A percentile compares a stretch with the other conserved stretches of the same genome.
phyloP scores from a whole-genome alignment of 2,888 invertebrate species.

The Drosophila siamana region DNA sequence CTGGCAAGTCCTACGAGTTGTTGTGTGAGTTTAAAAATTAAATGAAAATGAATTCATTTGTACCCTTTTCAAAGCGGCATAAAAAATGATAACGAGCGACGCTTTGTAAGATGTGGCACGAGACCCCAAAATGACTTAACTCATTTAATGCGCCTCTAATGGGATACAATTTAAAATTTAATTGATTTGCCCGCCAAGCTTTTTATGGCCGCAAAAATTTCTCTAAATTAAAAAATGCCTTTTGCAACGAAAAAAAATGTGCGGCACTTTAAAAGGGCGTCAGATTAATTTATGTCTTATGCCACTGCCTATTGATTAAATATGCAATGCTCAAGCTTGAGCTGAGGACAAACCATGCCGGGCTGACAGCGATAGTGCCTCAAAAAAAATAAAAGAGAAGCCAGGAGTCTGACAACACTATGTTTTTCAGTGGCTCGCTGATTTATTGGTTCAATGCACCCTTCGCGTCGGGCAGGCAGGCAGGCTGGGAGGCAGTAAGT shows the following conservation, averaged over 20 bases:
- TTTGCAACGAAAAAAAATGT: constrained; percentile 48
- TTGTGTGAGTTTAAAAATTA: constrained; percentile 72
- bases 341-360: background rate
- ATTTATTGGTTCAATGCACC: constrained; percentile 80
- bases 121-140: constrained; percentile 71
- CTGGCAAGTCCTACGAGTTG: constrained; percentile 34
- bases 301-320: constrained; percentile 69
- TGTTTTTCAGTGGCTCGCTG: constrained; percentile 68
- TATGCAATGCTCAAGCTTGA: constrained; percentile 51
- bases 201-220: constrained; percentile 72
- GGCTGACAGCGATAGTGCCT: constrained; percentile 52
- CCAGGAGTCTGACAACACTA: constrained; percentile 69
- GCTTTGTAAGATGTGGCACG: constrained; percentile 51
- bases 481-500: constrained; percentile 12
- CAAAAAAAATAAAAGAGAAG: constrained; percentile 30
- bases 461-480: constrained; percentile 28
- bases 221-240: constrained; percentile 71
- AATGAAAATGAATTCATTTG: constrained; percentile 79
- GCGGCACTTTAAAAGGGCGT: constrained; percentile 56
- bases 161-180: constrained; percentile 81
- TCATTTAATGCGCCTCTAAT: constrained; percentile 80
- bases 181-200: constrained; percentile 71
- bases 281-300: constrained; percentile 71
- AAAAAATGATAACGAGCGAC: constrained; percentile 72
- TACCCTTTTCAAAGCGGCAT: constrained; percentile 74